Base-by-base conservation (phyloP, 2,797 vertebrate species). In the Holocentrus rufus region DNA sequence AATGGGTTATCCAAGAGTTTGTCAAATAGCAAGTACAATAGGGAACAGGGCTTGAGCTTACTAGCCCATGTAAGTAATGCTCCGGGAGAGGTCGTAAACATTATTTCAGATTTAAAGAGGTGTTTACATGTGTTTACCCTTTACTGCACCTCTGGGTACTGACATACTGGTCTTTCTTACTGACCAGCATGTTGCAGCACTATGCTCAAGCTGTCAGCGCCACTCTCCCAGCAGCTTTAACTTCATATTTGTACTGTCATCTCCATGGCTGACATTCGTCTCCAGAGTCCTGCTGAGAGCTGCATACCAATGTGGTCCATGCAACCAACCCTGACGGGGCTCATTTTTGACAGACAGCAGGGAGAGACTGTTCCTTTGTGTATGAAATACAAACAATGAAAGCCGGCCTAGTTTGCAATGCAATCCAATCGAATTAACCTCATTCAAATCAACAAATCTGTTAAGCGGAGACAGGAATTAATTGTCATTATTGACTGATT, bases 281-380 rank as follows among this genome's bases (percentile, higher is more conserved):
- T 76, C 73, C 63, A 34, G 78, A 72, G 77, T 47, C 11, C 55
- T 49, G 68, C 59, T 53, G 73, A 69, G 79, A 50, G 20, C 65
- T 72, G 84, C 76, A 88, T 89, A 77, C 57, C 59, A 81, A 74
- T 85, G 78, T 53, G 53, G 59, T 23, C 34, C 70, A 49, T 30
- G 73, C 77, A 84, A 72, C 76, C 79, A 68, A 84, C 74, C 79
- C 49, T 85, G 76, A 74, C 71, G 20, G 31, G 36, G 36, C 23
- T 57, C 64, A 22, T 14, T 34, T 75, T 65, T 79, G 79, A 84
- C 61, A 76, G 84, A 69, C 69, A 65, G 69, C 11, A n/a, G 53
- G 27, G 44, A 44, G 22, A 65, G 36, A 52, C 10, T 31, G 58
- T 54, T 47, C 60, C 57, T 77, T 57, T 64, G 54, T 65, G 56